Percentiles rank a stretch among this genome's conserved stretches.
These are phyloP conservation scores for Napeogenes sylphis DNA, from an alignment of 2,888 invertebrate species.

Conservation along the genomic window DNA sequence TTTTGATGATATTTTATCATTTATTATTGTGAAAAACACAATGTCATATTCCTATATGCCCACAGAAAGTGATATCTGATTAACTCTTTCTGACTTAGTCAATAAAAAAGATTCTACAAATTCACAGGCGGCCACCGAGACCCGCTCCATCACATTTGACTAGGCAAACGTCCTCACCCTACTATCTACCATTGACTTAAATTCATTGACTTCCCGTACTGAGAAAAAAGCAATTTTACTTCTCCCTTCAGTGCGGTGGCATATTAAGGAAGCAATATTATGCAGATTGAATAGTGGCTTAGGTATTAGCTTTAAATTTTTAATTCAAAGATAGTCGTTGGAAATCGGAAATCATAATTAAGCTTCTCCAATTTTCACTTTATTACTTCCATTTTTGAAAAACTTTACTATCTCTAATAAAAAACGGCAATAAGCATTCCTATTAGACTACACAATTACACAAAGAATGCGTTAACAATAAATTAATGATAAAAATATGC, in stretches of 20 bases:
- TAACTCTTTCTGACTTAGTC: neutral
- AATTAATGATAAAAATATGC: no score
- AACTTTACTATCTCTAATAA: no score
- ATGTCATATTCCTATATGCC: constrained; percentile 11
- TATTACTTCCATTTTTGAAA: no score
- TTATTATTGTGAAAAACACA: constrained; percentile 9
- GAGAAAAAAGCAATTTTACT: constrained; percentile 70
- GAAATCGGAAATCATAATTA: neutral
- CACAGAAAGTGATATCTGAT: neutral
- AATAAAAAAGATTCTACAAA: constrained; percentile 43
- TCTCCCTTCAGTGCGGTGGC: constrained; percentile 56
- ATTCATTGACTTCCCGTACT: constrained; percentile 65
- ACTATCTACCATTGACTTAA: constrained; percentile 62
- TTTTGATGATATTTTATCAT: no score
- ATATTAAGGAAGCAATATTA: constrained; percentile 75
- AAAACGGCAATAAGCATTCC: no score
- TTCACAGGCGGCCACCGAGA: constrained; percentile 52
- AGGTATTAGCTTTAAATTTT: constrained; percentile 31
- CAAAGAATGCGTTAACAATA: no score
- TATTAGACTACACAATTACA: no score
- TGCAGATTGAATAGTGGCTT: constrained; percentile 54
- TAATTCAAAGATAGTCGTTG: neutral
- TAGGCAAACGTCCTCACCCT: constrained; percentile 71
- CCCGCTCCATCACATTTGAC: constrained; percentile 72
- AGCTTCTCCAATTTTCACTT: no score